Evolutionary conservation across 2,888 invertebrate genomes (phyloP).

Genomic region (Zhuqinia jingwanae): DNA sequence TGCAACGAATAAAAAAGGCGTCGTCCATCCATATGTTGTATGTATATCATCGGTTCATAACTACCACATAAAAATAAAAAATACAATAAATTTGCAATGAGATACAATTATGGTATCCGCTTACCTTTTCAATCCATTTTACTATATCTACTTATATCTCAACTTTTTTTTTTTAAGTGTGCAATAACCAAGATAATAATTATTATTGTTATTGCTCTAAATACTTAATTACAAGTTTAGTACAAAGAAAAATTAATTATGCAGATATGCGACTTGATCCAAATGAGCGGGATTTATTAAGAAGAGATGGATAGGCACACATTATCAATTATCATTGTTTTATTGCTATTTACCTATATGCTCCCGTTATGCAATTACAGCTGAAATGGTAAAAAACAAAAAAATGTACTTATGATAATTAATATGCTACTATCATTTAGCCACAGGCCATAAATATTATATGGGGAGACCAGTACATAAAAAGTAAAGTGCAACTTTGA

Average conservation of each 20-base stretch:
- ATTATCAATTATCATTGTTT: slow-evolving; percentile 15
- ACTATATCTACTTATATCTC: background rate
- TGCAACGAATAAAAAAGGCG: too few relatives aligned
- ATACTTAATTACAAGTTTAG: slow-evolving; percentile 36
- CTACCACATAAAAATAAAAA: background rate
- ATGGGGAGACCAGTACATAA: background rate
- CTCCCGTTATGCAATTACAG: too few relatives aligned
- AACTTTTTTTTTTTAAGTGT: background rate
- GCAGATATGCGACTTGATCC: slow-evolving; percentile 1
- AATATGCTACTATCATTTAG: background rate
- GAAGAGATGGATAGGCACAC: too few relatives aligned
- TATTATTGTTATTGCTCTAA: slow-evolving; percentile 20
- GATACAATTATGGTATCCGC: background rate
- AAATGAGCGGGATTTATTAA: background rate
- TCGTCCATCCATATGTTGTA: background rate
- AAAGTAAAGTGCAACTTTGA: slow-evolving; percentile 1
- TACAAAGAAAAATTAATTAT: slow-evolving; percentile 30
- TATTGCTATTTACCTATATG: background rate
- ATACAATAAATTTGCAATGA: too few relatives aligned
- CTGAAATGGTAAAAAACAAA: too few relatives aligned
- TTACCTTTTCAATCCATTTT: background rate
- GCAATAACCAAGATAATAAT: background rate
- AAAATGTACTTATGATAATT: background rate
- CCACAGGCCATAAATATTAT: too few relatives aligned
- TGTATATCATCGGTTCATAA: background rate